These are phyloP conservation scores for Drosophila nebulosa DNA, from an alignment of 1,140 invertebrate species.

Conservation along the genomic window DNA sequence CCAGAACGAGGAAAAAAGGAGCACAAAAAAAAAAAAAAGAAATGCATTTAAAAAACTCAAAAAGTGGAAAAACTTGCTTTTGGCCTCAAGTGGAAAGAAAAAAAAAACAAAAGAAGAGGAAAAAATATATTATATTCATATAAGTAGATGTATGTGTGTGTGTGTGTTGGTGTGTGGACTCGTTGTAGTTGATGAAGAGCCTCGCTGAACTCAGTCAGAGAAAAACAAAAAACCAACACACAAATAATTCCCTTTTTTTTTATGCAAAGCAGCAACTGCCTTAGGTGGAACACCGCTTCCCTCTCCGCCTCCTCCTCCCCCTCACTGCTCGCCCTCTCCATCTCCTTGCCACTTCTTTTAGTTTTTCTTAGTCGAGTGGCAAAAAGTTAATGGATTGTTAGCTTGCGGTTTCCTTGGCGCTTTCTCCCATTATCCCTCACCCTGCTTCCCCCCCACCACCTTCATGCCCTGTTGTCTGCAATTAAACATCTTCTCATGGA, in stretches of 20 bases:
- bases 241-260: conserved; percentile 22
- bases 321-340: not conserved
- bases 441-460: not conserved
- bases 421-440: too few species aligned
- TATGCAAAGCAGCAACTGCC: conserved; percentile 54
- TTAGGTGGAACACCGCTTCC: too few species aligned
- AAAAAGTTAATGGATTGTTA: conserved; percentile 79
- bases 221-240: conserved; percentile 11
- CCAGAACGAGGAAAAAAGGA: not conserved
- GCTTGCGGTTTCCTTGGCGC: conserved; percentile 67
- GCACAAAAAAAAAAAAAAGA: conserved; percentile 6
- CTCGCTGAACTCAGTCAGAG: conserved; percentile 28
- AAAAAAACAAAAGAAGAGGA: conserved; percentile 29
- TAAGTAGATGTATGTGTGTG: conserved; percentile 24
- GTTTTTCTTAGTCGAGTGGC: conserved; percentile 64
- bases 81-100: conserved; percentile 43
- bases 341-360: conserved; percentile 16
- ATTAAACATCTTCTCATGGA: conserved; percentile 47
- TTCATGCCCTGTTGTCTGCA: conserved; percentile 27
- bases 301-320: too few species aligned
- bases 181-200: conserved; percentile 58
- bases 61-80: conserved; percentile 58
- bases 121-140: conserved; percentile 48
- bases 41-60: conserved; percentile 51
- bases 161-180: conserved; percentile 29